A percentile compares a stretch with the other conserved stretches of the same genome.
These are phyloP conservation scores for Drosophila paranaensis DNA, from an alignment of 2,888 invertebrate species.

Conservation along the genomic window DNA sequence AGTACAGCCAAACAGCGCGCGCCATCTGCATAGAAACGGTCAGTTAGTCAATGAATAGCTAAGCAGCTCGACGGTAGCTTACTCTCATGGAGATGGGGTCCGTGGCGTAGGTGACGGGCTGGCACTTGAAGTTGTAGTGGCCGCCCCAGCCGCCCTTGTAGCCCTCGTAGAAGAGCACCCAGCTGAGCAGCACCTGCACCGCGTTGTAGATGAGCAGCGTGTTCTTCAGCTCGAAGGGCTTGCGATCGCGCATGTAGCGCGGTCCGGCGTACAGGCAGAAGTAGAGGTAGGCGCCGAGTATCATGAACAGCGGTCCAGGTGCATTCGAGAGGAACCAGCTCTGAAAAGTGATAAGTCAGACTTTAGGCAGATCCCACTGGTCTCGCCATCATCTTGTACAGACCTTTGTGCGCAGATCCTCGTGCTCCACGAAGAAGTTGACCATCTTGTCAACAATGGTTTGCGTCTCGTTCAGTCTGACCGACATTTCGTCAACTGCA, in stretches of 20 bases:
- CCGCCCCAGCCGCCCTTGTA: slow-evolving; percentile 87
- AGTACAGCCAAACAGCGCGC: slow-evolving; percentile 85
- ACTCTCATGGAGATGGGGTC: slow-evolving; percentile 87
- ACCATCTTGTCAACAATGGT: slow-evolving; percentile 84
- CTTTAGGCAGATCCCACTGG: too few relatives aligned
- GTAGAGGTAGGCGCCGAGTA: slow-evolving; percentile 89
- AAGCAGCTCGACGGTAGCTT: slow-evolving; percentile 22
- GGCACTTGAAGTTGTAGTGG: slow-evolving; percentile 89
- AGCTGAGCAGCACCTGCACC: slow-evolving; percentile 93
- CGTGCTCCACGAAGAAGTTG: slow-evolving; percentile 84
- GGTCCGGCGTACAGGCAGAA: slow-evolving; percentile 93
- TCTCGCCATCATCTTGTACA: background rate
- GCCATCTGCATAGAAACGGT: slow-evolving; percentile 82
- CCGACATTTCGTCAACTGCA: slow-evolving; percentile 76
- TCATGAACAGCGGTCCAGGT: slow-evolving; percentile 89
- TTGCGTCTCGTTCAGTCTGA: slow-evolving; percentile 82
- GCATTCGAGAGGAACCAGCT: slow-evolving; percentile 91
- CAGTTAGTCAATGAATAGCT: background rate
- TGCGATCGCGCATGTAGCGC: slow-evolving; percentile 93
- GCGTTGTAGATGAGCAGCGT: slow-evolving; percentile 94
- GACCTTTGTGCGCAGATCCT: slow-evolving; percentile 83
- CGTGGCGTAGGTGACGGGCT: slow-evolving; percentile 89
- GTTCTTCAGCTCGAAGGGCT: slow-evolving; percentile 92
- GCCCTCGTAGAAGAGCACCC: slow-evolving; percentile 91
- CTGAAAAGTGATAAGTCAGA: slow-evolving; percentile 8